Conservation (phyloP, 2,113 vertebrate genomes). For the Tragelaphus imberbis region DNA sequence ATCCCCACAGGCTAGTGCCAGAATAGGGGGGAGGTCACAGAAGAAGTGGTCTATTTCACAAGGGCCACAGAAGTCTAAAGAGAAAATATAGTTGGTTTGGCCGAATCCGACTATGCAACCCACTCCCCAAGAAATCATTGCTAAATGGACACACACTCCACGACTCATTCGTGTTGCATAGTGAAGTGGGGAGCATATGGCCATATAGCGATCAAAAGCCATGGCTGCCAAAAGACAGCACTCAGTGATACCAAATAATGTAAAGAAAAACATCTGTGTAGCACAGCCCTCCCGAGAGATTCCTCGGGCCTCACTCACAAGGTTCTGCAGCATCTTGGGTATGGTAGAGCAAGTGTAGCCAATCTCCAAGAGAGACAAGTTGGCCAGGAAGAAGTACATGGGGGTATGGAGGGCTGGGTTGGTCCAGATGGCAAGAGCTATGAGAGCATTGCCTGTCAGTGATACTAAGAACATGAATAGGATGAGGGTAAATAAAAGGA, state of each 20-base stretch:
- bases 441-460: background rate
- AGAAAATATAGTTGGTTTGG: slow-evolving; percentile 58
- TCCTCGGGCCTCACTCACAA: background rate
- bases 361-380: slow-evolving; percentile 63
- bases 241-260: slow-evolving; percentile 42
- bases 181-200: slow-evolving; percentile 36
- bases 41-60: slow-evolving; percentile 66
- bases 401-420: background rate
- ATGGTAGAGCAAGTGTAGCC: slow-evolving; percentile 28
- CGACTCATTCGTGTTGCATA: background rate
- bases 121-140: slow-evolving; percentile 25
- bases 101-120: slow-evolving; percentile 31
- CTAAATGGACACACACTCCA: background rate
- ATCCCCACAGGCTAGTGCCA: slow-evolving; percentile 18
- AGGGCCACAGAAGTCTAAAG: slow-evolving; percentile 49
- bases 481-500: slow-evolving; percentile 38
- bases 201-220: slow-evolving; percentile 40
- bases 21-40: slow-evolving; percentile 58
- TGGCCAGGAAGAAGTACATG: slow-evolving; percentile 67
- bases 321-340: slow-evolving; percentile 58
- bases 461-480: slow-evolving; percentile 34
- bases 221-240: slow-evolving; percentile 48
- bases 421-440: background rate
- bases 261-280: slow-evolving; percentile 66
- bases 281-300: slow-evolving; percentile 37